Conservation (phyloP, 2,113 vertebrate species). For the Tamias sibiricus region DNA sequence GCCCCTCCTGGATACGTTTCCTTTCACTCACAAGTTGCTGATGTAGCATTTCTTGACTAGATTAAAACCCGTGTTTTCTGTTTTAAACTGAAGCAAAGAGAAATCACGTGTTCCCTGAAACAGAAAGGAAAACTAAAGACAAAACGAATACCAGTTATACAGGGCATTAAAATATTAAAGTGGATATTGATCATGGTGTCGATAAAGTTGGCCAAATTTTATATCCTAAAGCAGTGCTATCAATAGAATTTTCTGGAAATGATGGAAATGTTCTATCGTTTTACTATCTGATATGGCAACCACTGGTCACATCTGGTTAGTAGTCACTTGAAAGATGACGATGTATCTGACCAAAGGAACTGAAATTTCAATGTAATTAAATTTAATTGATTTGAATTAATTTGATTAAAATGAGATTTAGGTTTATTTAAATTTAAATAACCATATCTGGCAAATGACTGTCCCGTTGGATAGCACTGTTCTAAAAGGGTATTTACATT, state of each 20-base stretch:
- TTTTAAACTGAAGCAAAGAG: neutral
- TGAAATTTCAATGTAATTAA: neutral
- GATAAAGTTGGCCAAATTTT: neutral
- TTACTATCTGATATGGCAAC: neutral
- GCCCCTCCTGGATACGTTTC: neutral
- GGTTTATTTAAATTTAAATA: neutral
- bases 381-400: neutral
- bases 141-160: neutral
- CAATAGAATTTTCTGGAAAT: neutral
- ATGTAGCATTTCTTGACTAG: neutral
- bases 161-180: neutral
- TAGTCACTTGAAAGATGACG: neutral
- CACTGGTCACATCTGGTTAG: neutral
- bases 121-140: neutral
- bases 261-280: neutral
- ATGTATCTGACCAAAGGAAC: neutral
- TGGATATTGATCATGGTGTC: neutral
- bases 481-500: neutral
- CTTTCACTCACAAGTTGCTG: constrained; percentile 9
- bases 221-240: neutral
- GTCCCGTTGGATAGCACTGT: neutral
- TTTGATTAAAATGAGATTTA: neutral
- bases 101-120: neutral
- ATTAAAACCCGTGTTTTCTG: constrained; percentile 25
- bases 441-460: neutral